A percentile compares a stretch with the other conserved stretches of the same genome.
Conservation (phyloP, 2,113 vertebrate species). For the Gymnorhina tibicen region DNA sequence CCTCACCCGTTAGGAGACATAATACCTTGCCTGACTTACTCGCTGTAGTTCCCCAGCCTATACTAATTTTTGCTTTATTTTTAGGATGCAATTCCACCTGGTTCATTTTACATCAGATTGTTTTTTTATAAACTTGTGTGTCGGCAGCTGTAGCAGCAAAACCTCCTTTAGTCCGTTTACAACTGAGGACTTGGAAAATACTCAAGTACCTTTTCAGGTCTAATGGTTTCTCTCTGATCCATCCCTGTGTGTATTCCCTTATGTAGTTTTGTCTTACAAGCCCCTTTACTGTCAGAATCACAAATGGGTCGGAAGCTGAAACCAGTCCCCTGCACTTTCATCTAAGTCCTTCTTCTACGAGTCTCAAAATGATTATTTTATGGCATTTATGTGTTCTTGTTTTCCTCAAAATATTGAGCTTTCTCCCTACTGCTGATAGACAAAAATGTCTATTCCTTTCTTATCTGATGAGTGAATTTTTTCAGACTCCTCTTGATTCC, state of each 20-base stretch:
- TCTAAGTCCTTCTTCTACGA: not conserved
- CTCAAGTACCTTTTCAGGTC: not conserved
- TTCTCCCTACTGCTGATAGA: not conserved
- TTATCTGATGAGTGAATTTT: not conserved
- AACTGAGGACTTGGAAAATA: not conserved
- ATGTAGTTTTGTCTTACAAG: constrained; percentile 1
- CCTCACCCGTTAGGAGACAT: not conserved
- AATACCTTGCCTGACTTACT: not conserved
- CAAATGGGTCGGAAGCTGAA: not conserved
- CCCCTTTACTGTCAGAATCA: not conserved
- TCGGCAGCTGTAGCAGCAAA: not conserved
- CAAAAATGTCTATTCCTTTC: not conserved
- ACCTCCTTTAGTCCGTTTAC: not conserved
- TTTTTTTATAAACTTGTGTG: not conserved
- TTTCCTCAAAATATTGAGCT: not conserved
- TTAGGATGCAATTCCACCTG: not conserved
- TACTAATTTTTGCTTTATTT: not conserved
- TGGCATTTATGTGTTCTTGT: not conserved
- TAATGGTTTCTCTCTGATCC: not conserved
- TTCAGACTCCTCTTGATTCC: not conserved
- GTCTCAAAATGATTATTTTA: not conserved
- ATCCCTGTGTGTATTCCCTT: not conserved
- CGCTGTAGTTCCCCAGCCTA: not conserved
- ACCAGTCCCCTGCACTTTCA: not conserved
- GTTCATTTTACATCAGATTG: not conserved